Base-by-base conservation (phyloP, 2,797 vertebrate species). In the Delichon dasypus region DNA sequence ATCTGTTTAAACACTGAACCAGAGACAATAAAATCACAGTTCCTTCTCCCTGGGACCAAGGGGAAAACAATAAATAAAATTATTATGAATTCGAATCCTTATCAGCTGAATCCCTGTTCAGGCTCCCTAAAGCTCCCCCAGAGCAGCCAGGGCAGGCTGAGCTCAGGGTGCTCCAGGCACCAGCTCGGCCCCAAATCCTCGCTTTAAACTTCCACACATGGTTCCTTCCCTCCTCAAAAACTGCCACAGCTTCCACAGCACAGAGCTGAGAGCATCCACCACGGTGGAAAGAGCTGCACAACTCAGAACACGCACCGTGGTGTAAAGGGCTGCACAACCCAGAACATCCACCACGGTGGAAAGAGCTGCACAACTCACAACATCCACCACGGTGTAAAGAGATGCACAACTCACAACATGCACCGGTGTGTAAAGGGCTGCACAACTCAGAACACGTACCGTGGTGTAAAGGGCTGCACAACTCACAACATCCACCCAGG, bases 141-240 rank as follows among this genome's bases (percentile, higher is more conserved):
- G 74, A 29, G 84, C 73, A 48, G 83, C 73, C 83, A 65, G 68
- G 62, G 5, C 68, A n/a, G 40, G 66, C 66, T 36, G 42, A 48
- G 32, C 7, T 32, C 4, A 22, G 11, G 0, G 6, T 2, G 17
- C 16, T 2, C 4, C 17, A 23, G 0, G 54, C 2, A 1, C 48
- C 57, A 58, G 3, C 40, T 25, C 22, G 40, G 32, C n/a, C 40
- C 32, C 18, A 7, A 13, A 30, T 8, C 4, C 0, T 3, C 1
- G 10, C 18, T 18, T 47, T 3, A 1, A 25, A 32, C 54, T 9
- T 7, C 58, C 62, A 20, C 17, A 13, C 5, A 2, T 10, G 36
- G 29, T 1, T 36, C 62, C 45, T 38, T 53, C 54, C 42, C 60
- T 45, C 40, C 18, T 2, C 58, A 32, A 10, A 23, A 32, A 0